These are phyloP conservation scores for Himalopsyche japonica DNA, from an alignment of 2,888 invertebrate species.

Conservation along the genomic window DNA sequence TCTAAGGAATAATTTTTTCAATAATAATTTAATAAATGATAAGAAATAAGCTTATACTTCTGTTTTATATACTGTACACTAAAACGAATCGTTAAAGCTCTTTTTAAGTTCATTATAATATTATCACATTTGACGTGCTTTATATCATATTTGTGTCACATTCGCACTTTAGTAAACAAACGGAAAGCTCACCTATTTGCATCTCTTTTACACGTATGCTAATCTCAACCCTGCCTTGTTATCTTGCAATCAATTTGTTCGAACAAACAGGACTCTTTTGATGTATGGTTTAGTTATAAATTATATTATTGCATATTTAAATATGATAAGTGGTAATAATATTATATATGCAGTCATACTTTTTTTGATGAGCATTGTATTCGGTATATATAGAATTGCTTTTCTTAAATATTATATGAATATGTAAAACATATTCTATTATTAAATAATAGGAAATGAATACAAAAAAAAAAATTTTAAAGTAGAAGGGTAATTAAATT, in stretches of 20 bases:
- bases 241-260: slow-evolving; percentile 63
- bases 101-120: not conserved
- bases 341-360: not conserved
- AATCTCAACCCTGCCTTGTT: slow-evolving; percentile 61
- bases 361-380: not conserved
- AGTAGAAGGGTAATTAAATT: no score
- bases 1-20: no score
- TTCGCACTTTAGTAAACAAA: not conserved
- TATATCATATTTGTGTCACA: not conserved
- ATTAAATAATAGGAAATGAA: no score
- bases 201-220: slow-evolving; percentile 50
- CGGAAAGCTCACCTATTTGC: slow-evolving; percentile 25
- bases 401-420: no score
- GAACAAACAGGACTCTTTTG: not conserved
- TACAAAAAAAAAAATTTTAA: no score
- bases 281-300: not conserved
- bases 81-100: not conserved
- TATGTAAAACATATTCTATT: no score
- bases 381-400: no score
- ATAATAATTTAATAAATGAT: no score
- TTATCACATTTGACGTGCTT: not conserved
- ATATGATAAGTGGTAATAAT: not conserved
- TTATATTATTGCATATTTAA: not conserved
- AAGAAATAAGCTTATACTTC: no score
- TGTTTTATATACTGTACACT: not conserved